Evolutionary conservation across 1,140 invertebrate genomes (phyloP), one percentile per base, ranked within the genome.

Genomic region (Dreissena rostriformis): DNA sequence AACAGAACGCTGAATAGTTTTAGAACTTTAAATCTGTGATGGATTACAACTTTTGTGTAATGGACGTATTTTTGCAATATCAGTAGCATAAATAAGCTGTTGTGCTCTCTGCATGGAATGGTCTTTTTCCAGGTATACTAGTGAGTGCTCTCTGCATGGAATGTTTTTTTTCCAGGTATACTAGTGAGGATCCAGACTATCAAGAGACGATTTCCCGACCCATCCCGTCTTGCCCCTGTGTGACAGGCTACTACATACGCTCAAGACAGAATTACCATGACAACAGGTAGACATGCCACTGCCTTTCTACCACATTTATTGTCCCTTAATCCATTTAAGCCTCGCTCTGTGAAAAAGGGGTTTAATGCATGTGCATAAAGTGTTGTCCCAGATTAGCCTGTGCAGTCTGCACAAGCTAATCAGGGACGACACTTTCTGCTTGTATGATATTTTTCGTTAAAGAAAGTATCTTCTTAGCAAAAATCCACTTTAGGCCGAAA

Each of bases 131-230:
- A 80, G 78, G 53, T 80, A 80, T 19, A 80, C 78, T 19, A 68
- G 71, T 55, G 68, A 80, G 17, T n/a, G 19, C 2, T 63, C 2
- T 63, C 61, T 11, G 2, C 39, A 39, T 39, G 2, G 39, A 39
- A 39, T 39, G 39, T n/a, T 39, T 61, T n/a, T 65, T 66, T 61
- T 80, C 11, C 15, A 80, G 78, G 53, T 80, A 80, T 19, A 80
- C 78, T 19, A 68, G 71, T 55, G 68, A 80, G 17, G 78, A 80
- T 51, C 17, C 22, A 61, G 78, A 72, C 29, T 80, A 80, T 52
- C 17, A 52, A 19, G 24, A 80, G 49, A 72, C 68, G 0, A 52
- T 72, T 7, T 79, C 71, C 22, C 65, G 66, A 52, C 72, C 72
- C 2, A 57, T 73, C 10, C 71, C 65, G 29, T 39, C 63, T 49